Base-by-base conservation (phyloP, 2,888 invertebrate species). In the Sarcophaga carnaria region DNA sequence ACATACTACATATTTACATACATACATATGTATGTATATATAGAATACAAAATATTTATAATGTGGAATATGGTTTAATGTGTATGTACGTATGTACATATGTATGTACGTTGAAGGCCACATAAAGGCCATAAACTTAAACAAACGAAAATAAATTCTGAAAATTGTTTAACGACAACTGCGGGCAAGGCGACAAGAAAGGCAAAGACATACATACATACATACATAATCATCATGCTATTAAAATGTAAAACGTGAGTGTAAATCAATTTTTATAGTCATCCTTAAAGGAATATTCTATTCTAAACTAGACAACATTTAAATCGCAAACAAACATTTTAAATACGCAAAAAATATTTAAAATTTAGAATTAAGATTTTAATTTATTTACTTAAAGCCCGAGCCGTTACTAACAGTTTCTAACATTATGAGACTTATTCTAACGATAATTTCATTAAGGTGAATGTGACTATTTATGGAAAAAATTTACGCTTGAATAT, bases 161-260 rank as follows among this genome's bases (percentile, higher is more conserved):
- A 64, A 49, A 25, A 45, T 27, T 64, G 11, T 64, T 5, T 20
- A 60, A 59, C 59, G 59, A 69, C 45, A 66, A 62, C 3, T 25
- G 27, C 47, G 47, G 71, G 62, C 77, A 76, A 17, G 25, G 12
- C 54, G 17, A 20, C 60, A 62, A 70, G 17, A 62, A 37, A 37
- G 8, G 37, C 37, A 37, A 37, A 37, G 37, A 2, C 8, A 37
- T 10, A 20, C 22, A 22, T 8, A 37, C 0, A 37, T 3, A 47
- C 54, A 49, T 54, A 20, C 62, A 62, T n/a, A 54, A 83, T 67
- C 77, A 78, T 47, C 77, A 78, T 47, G 54, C 60, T 67, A 66
- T 60, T 63, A 49, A 75, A 75, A 79, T 84, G 79, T 84, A 54
- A 71, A 84, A 84, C 75, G 83, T 14, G 17, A 54, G 54, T 54